These are phyloP conservation scores for Rhynchopsitta pachyrhyncha DNA, from an alignment of 2,113 vertebrate genomes.

Conservation along the genomic window DNA sequence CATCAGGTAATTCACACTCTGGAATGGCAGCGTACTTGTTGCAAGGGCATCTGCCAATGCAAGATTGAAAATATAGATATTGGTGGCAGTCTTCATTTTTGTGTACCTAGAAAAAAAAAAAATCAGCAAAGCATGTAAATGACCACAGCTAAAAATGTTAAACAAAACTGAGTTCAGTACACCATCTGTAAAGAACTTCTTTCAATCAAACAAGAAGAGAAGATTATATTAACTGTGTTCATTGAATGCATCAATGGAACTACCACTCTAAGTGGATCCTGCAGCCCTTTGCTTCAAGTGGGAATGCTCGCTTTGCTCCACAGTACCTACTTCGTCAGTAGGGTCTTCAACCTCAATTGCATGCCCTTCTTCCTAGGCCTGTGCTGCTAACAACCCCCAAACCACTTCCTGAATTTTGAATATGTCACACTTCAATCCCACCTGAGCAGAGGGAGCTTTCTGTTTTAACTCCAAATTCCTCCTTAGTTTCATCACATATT, in stretches of 20 bases:
- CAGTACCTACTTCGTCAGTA: background rate
- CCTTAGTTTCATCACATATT: background rate
- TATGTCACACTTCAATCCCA: background rate
- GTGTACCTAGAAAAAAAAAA: constrained; percentile 85
- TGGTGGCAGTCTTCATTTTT: constrained; percentile 99
- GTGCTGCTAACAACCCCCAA: background rate
- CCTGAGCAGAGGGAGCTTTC: background rate
- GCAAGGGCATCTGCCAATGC: constrained; percentile 94
- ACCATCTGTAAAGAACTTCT: background rate
- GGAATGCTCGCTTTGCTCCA: background rate
- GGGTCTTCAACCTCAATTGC: background rate
- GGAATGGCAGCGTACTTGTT: constrained; percentile 96
- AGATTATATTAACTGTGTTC: background rate
- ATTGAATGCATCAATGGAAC: background rate
- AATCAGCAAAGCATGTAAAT: background rate
- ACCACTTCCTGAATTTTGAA: background rate
- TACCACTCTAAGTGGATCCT: background rate
- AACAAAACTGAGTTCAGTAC: background rate
- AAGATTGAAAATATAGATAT: constrained; percentile 99
- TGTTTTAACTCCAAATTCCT: background rate
- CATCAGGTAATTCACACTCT: constrained; percentile 97
- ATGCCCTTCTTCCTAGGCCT: background rate
- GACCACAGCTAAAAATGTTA: background rate
- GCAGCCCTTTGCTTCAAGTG: background rate
- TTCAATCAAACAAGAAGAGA: background rate